Base-by-base conservation (phyloP, 2,797 vertebrate species). In the Notolepis coatsorum region DNA sequence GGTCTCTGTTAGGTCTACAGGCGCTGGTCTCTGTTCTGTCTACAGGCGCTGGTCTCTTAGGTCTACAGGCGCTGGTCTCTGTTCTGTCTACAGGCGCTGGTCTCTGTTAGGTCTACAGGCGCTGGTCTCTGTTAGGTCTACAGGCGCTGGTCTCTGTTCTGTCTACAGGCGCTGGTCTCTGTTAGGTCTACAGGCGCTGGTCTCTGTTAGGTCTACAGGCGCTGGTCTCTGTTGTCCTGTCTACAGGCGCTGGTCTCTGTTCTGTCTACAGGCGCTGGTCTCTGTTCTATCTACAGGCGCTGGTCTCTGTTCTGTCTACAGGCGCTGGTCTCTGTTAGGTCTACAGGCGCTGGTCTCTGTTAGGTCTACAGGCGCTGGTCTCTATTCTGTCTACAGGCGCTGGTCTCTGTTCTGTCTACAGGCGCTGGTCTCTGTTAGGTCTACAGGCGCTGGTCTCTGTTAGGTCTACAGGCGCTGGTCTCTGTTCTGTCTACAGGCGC, bases 41-140 rank as follows among this genome's bases (percentile, higher is more conserved):
- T 62, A 21, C n/a, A n/a, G 41, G 42, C 54, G n/a, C n/a, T n/a
- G n/a, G n/a, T n/a, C n/a, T n/a, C n/a, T 59, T 41, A 57, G 49
- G 46, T 8, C n/a, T 51, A 1, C 7, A 7, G 27, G 53, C 0
- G 7, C 18, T n/a, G n/a, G 46, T 46, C 50, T 12, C 23, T 5
- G 9, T 12, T 20, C 37, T 33, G 45, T 54, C 58, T 62, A 21
- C n/a, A n/a, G 41, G 42, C 54, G n/a, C n/a, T n/a, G n/a, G n/a
- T n/a, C n/a, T n/a, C n/a, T n/a, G n/a, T 59, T 41, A 57, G 49
- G 46, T 8, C n/a, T 51, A 1, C 7, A 7, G 27, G 53, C 0
- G 7, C 18, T n/a, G n/a, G 46, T 46, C 50, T 12, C 23, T 5
- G 9, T 12, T 20, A 31, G 28, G 45, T 54, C 58, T 62, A 21